These are phyloP conservation scores for Rhagonycha fulva DNA, from an alignment of 2,888 invertebrate genomes.

Conservation along the genomic window DNA sequence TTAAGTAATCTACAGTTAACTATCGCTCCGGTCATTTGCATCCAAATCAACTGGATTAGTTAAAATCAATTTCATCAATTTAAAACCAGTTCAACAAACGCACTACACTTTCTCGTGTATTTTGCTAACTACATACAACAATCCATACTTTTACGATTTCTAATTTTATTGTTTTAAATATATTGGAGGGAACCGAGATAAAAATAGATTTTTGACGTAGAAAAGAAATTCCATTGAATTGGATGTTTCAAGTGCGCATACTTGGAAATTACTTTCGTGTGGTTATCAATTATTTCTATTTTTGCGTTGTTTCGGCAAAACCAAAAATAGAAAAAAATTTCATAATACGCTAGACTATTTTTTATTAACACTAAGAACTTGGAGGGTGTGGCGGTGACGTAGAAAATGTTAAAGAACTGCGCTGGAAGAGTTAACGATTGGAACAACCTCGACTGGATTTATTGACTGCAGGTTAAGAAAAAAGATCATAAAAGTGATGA, in stretches of 20 bases:
- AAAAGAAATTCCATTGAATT: neutral
- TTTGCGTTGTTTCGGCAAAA: neutral
- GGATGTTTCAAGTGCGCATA: neutral
- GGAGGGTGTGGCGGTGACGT: slow-evolving; percentile 1
- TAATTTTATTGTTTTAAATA: neutral
- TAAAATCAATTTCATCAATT: neutral
- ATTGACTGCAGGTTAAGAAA: neutral
- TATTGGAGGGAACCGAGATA: neutral
- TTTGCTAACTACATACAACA: too few species aligned
- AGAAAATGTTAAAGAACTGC: neutral
- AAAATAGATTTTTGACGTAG: neutral
- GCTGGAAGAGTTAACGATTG: neutral
- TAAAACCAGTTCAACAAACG: neutral
- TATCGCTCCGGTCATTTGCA: slow-evolving; percentile 8
- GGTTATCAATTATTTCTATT: neutral
- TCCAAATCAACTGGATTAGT: neutral
- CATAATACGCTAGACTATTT: neutral
- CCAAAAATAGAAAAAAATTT: too few species aligned
- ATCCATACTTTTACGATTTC: neutral
- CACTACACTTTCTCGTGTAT: neutral
- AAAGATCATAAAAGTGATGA: neutral
- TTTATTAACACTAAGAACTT: neutral
- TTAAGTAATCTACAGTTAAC: slow-evolving; percentile 6
- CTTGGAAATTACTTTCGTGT: neutral
- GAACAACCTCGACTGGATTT: neutral